Evolutionary conservation across 2,888 invertebrate species (phyloP).

Genomic region (Mesoligia furuncula): DNA sequence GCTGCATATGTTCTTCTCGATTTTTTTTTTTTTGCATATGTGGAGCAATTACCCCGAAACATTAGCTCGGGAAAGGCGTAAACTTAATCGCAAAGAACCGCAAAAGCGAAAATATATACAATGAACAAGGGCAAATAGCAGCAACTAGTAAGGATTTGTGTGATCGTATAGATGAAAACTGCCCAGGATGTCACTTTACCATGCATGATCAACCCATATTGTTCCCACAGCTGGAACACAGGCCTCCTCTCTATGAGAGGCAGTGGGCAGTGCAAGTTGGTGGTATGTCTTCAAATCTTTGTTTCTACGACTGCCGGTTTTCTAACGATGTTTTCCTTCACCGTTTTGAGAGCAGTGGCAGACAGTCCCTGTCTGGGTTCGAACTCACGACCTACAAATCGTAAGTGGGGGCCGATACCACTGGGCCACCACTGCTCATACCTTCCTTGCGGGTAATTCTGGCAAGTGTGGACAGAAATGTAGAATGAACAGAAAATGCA

Average conservation of each 20-base stretch:
- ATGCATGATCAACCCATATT: background rate
- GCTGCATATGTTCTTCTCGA: background rate
- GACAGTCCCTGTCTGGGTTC: background rate
- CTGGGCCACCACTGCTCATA: background rate
- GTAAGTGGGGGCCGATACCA: background rate
- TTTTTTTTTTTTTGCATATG: background rate
- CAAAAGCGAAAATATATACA: no score
- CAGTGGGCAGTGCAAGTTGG: background rate
- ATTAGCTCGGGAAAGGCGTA: background rate
- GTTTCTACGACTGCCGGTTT: background rate
- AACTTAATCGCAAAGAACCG: no score
- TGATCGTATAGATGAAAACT: background rate
- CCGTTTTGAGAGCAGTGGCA: background rate
- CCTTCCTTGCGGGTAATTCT: background rate
- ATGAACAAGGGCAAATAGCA: background rate
- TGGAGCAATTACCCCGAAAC: background rate
- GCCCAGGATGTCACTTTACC: background rate
- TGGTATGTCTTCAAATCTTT: background rate
- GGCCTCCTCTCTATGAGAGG: background rate
- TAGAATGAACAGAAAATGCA: background rate
- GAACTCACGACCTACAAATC: background rate
- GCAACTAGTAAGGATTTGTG: background rate
- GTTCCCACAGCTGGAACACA: background rate
- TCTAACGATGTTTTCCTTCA: background rate
- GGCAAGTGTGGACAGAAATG: background rate